phyloP scores from a whole-genome alignment of 2,888 invertebrate species.

The Drosophila longiperda region DNA sequence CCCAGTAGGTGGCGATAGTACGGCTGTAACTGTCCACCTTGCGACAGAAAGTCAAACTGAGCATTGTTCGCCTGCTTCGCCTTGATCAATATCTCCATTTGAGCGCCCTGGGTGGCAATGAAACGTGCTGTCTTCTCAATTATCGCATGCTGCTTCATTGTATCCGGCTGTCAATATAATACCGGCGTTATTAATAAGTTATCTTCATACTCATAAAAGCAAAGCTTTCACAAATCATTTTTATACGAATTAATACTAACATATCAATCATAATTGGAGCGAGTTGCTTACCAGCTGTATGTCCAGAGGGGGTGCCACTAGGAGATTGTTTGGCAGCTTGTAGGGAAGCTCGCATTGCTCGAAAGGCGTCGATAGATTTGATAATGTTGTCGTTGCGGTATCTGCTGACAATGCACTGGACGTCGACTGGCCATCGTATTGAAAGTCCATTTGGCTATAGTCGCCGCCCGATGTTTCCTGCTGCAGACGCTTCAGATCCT shows the following conservation, averaged over 20 bases:
- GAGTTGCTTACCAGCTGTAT: conserved; percentile 88
- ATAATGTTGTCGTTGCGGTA: conserved; percentile 31
- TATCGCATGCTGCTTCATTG: conserved; percentile 94
- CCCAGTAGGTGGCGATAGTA: conserved; percentile 93
- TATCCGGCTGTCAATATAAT: conserved; percentile 89
- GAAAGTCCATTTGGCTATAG: conserved; percentile 91
- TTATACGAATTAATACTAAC: too few relatives aligned
- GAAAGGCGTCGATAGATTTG: conserved; percentile 78
- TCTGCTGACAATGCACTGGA: conserved; percentile 9
- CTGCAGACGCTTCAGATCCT: conserved; percentile 94
- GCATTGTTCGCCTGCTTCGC: conserved; percentile 97
- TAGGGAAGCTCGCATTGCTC: conserved; percentile 92
- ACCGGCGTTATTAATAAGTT: too few relatives aligned
- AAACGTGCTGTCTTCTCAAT: conserved; percentile 97
- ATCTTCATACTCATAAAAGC: too few relatives aligned
- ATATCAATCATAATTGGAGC: too few relatives aligned
- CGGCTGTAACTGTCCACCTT: conserved; percentile 92
- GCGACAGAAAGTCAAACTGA: conserved; percentile 96
- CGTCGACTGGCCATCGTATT: conserved; percentile 86
- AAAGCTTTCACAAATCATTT: too few relatives aligned
- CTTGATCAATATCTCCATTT: conserved; percentile 99
- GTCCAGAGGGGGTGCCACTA: conserved; percentile 90
- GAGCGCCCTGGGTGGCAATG: conserved; percentile 95
- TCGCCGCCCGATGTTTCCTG: conserved; percentile 87
- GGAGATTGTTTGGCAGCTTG: conserved; percentile 89